Percentiles rank a stretch among this genome's conserved stretches.
phyloP scores from a whole-genome alignment of 2,888 invertebrate species.

The Tineola bisselliella region DNA sequence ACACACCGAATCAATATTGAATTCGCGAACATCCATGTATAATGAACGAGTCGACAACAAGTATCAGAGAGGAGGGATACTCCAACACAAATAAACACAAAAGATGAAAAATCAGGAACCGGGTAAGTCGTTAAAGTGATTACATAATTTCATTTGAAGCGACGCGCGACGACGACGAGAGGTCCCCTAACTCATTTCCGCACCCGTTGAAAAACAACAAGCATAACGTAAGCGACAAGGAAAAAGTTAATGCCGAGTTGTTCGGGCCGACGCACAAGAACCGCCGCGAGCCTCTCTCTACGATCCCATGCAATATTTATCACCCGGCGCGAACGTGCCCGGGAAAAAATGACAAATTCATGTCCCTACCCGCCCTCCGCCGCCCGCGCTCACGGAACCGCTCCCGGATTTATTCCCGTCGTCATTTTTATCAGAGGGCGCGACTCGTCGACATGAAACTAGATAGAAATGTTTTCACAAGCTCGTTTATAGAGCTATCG shows the following conservation, averaged over 20 bases:
- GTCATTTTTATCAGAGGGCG: conserved; percentile 62
- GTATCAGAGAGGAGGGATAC: conserved; percentile 22
- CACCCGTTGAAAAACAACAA: conserved; percentile 50
- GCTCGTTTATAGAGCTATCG: conserved; percentile 64
- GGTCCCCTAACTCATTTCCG: conserved; percentile 47
- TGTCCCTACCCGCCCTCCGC: conserved; percentile 34
- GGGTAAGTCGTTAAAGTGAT: conserved; percentile 57
- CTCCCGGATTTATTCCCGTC: conserved; percentile 53
- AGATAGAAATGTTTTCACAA: conserved; percentile 62
- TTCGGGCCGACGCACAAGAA: conserved; percentile 30
- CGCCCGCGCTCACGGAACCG: conserved; percentile 28
- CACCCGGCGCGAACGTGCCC: conserved; percentile 60
- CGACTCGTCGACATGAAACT: conserved; percentile 46
- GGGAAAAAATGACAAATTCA: conserved; percentile 67
- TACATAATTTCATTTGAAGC: conserved; percentile 58
- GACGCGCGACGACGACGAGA: conserved; percentile 30
- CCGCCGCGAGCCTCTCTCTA: conserved; percentile 44
- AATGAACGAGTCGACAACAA: conserved; percentile 15
- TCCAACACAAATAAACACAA: conserved; percentile 27
- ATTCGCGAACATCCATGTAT: conserved; percentile 1
- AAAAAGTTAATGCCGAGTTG: conserved; percentile 44
- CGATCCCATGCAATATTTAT: conserved; percentile 61
- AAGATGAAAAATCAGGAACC: conserved; percentile 37
- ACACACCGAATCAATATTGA: neutral
- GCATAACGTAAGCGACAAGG: conserved; percentile 39